Evolutionary conservation across 1,140 invertebrate genomes (phyloP).

Genomic region (Tenebrio molitor): DNA sequence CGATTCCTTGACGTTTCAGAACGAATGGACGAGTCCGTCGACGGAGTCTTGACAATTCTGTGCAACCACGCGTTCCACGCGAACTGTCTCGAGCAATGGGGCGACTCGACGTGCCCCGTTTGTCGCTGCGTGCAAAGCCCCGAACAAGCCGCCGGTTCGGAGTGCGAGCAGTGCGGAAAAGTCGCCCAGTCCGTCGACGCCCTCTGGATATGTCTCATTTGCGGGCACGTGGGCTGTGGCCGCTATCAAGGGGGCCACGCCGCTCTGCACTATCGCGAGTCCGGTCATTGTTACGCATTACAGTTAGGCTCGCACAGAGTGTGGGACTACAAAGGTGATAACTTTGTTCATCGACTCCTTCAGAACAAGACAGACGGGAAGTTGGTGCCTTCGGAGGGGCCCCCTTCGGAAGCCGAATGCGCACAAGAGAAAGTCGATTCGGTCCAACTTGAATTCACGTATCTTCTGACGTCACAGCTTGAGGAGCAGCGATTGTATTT

Average conservation of each 20-base stretch:
- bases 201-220: constrained; percentile 99
- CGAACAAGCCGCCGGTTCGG: constrained; percentile 71
- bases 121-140: constrained; percentile 90
- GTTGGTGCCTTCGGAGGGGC: constrained; percentile 82
- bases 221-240: constrained; percentile 98
- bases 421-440: constrained; percentile 92
- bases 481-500: constrained; percentile 95
- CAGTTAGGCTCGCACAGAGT: constrained; percentile 96
- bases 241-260: constrained; percentile 72
- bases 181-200: constrained; percentile 74
- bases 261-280: constrained; percentile 91
- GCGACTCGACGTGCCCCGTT: constrained; percentile 89
- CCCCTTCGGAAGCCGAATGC: constrained; percentile 70
- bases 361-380: constrained; percentile 99
- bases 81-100: constrained; percentile 95
- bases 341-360: constrained; percentile 96
- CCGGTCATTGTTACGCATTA: constrained; percentile 97
- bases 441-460: constrained; percentile 96
- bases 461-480: constrained; percentile 96
- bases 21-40: constrained; percentile 98
- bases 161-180: constrained; percentile 64
- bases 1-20: constrained; percentile 80
- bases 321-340: constrained; percentile 97
- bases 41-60: constrained; percentile 96
- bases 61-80: constrained; percentile 99